These are phyloP conservation scores for Zaprionus obscuricornis DNA, from an alignment of 2,888 invertebrate species.

Conservation along the genomic window DNA sequence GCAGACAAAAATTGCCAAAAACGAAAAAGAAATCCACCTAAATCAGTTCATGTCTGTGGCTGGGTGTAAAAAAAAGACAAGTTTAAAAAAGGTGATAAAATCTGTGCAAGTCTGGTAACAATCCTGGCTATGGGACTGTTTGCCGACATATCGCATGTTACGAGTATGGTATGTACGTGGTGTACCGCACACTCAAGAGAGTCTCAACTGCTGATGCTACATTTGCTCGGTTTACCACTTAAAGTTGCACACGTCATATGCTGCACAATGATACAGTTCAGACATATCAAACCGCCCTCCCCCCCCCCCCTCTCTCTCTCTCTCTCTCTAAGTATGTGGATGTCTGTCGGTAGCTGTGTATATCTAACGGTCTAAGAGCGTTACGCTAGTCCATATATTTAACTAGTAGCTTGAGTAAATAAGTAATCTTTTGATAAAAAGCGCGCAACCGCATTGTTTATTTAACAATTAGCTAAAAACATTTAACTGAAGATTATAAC, in stretches of 20 bases:
- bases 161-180: too few species aligned
- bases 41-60: slow-evolving; percentile 61
- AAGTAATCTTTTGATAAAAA: slow-evolving; percentile 35
- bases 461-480: slow-evolving; percentile 36
- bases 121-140: slow-evolving; percentile 24
- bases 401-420: slow-evolving; percentile 28
- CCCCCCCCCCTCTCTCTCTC: too few species aligned
- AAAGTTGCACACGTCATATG: slow-evolving; percentile 56
- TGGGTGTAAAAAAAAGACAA: slow-evolving; percentile 4
- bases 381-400: slow-evolving; percentile 1
- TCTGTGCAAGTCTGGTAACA: slow-evolving; percentile 51
- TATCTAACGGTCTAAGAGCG: too few species aligned
- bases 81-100: slow-evolving; percentile 52
- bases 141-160: slow-evolving; percentile 31
- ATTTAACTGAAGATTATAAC: slow-evolving; percentile 10
- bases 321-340: too few species aligned
- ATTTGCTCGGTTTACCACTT: slow-evolving; percentile 28
- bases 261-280: slow-evolving; percentile 40
- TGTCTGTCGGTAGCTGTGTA: too few species aligned
- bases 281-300: slow-evolving; percentile 14
- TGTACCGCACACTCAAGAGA: too few species aligned
- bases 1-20: slow-evolving; percentile 3
- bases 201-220: slow-evolving; percentile 20
- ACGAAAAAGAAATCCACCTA: slow-evolving; percentile 23
- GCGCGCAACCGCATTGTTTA: slow-evolving; percentile 47